Conservation (phyloP, 2,888 invertebrate genomes). For the Xestia sexstrigata region DNA sequence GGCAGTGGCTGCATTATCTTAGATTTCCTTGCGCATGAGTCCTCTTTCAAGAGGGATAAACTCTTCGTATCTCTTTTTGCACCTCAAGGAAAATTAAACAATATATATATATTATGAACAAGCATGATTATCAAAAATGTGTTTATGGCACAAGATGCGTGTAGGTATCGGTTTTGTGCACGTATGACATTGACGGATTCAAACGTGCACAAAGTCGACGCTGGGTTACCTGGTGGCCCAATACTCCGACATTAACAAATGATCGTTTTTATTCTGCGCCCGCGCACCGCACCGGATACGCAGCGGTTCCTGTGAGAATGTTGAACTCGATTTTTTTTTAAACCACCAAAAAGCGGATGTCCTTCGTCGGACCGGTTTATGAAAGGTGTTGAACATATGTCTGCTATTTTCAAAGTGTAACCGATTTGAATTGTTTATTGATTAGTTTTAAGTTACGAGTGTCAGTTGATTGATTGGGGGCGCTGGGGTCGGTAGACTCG, state of each 20-base stretch:
- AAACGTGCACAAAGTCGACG: conserved; percentile 71
- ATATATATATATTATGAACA: not conserved
- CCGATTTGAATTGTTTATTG: conserved; percentile 71
- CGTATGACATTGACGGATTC: conserved; percentile 72
- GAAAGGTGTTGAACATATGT: conserved; percentile 91
- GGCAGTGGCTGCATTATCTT: not conserved
- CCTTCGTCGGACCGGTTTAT: conserved; percentile 90
- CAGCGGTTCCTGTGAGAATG: conserved; percentile 90
- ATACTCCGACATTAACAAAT: conserved; percentile 85
- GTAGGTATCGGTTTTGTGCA: conserved; percentile 43
- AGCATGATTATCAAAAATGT: conserved; percentile 16
- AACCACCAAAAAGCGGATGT: conserved; percentile 89
- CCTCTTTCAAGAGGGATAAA: not conserved
- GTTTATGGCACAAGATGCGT: conserved; percentile 17
- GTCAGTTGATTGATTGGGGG: conserved; percentile 61
- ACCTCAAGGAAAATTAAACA: conserved; percentile 1
- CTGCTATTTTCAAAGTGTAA: conserved; percentile 81
- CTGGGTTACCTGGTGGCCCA: conserved; percentile 79
- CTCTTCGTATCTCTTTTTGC: not conserved
- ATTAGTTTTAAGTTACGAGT: conserved; percentile 58
- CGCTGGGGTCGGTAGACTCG: conserved; percentile 41
- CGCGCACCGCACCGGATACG: conserved; percentile 89
- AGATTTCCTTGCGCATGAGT: not conserved
- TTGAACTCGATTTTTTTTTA: conserved; percentile 86
- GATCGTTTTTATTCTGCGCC: conserved; percentile 88